A percentile compares a stretch with the other conserved stretches of the same genome.
Evolutionary conservation across 2,113 vertebrate genomes (phyloP).

Genomic region (Alosa alosa): DNA sequence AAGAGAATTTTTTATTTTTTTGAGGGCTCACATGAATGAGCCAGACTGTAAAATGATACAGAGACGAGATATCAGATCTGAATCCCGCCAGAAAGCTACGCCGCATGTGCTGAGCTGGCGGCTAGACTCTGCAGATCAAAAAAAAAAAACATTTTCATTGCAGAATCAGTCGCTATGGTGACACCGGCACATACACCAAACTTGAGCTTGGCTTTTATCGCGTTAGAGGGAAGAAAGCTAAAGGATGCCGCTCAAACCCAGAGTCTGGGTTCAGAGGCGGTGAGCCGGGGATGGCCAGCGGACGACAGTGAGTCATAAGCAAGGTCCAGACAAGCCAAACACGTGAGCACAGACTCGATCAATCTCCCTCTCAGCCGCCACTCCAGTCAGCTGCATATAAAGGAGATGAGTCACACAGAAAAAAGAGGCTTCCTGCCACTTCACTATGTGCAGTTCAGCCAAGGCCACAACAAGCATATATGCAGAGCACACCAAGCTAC

Average conservation of each 20-base stretch:
- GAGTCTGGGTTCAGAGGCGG: not conserved
- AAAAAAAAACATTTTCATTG: constrained; percentile 24
- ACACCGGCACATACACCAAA: not conserved
- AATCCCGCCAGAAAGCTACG: constrained; percentile 36
- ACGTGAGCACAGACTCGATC: not conserved
- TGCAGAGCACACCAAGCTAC: not conserved
- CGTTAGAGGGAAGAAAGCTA: not conserved
- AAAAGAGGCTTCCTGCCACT: not conserved
- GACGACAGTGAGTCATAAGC: not conserved
- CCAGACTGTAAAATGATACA: constrained; percentile 4
- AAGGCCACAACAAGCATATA: not conserved
- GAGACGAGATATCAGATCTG: constrained; percentile 33
- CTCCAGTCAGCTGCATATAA: constrained; percentile 2
- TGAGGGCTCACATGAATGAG: not conserved
- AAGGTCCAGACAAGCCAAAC: not conserved
- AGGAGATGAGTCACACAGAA: constrained; percentile 6
- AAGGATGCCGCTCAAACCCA: constrained; percentile 4
- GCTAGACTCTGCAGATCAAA: constrained; percentile 35
- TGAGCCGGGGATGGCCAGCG: not conserved
- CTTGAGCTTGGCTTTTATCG: not conserved
- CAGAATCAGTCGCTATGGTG: constrained; percentile 32
- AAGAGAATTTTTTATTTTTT: not conserved
- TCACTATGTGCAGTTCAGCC: not conserved
- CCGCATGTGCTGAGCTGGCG: constrained; percentile 52
- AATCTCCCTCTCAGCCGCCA: constrained; percentile 9